Evolutionary conservation across 2,113 vertebrate species (phyloP), one percentile per base, ranked within the genome.

Genomic region (Fukomys damarensis): DNA sequence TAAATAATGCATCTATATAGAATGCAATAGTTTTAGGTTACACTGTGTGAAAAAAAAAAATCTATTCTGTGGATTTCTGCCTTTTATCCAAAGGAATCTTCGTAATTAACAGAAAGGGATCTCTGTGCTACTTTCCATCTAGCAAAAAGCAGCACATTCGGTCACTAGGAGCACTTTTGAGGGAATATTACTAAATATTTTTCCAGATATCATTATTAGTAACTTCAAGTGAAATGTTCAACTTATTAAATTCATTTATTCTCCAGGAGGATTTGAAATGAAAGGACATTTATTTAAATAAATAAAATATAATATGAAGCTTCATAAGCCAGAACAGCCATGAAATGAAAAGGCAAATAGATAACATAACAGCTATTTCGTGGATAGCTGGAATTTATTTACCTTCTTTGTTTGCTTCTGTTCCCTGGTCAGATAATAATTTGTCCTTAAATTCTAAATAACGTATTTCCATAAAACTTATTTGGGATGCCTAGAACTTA

Each of bases 151-250:
- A 97, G 74, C 88, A 81, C 97, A 95, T 86, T 89, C 26, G 95
- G 38, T 93, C 26, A 94, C 95, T 84, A 87, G 30, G 12, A 28
- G 13, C 0, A 94, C 41, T 4, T 97, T 77, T 93, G 70, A 89
- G 35, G n/a, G 76, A 92, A 97, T 97, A 92, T 84, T 94, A 76
- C 79, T 97, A 95, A 97, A 96, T 89, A 93, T 89, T 94, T 94
- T 94, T 97, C 96, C 93, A 97, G 93, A 41, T 96, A 59, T 93
- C 96, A 89, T 72, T 96, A 97, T 98, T 98, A 98, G 89, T 96
- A 87, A 52, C 58, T 97, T 97, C 98, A 96, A 96, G 96, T 97
- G 96, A 98, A 98, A 98, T 97, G 63, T 88, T 89, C 16, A 0
- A 12, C 7, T 98, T 97, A 97, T 89, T 97, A 95, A 98, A 96